Conservation (phyloP, 2,888 invertebrate species). For the Nymphalis c-album region DNA sequence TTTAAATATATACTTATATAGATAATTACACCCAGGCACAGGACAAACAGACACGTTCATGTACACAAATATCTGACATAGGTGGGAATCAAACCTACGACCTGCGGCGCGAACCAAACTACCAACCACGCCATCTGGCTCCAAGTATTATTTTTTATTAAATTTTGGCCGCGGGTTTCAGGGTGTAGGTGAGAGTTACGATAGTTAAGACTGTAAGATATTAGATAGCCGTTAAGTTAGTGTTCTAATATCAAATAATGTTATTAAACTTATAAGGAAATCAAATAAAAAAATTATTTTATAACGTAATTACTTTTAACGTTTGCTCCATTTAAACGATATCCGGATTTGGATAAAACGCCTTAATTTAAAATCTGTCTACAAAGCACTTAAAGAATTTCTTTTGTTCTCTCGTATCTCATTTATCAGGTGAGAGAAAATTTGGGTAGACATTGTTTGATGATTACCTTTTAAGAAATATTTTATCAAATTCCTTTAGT, state of each 20-base stretch:
- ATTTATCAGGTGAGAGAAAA: slow-evolving; percentile 10
- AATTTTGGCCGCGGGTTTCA: too few relatives aligned
- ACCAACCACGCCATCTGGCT: too few relatives aligned
- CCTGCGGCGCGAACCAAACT: too few relatives aligned
- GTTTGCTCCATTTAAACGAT: slow-evolving; percentile 27
- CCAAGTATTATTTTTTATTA: too few relatives aligned
- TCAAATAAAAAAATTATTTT: slow-evolving; percentile 17
- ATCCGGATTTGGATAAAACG: slow-evolving; percentile 35
- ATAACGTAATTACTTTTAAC: slow-evolving; percentile 19
- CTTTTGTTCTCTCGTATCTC: slow-evolving; percentile 34
- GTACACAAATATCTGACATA: too few relatives aligned
- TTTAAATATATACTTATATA: too few relatives aligned
- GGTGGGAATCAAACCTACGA: too few relatives aligned
- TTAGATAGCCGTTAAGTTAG: too few relatives aligned
- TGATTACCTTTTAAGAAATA: slow-evolving; percentile 1
- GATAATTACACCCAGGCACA: too few relatives aligned
- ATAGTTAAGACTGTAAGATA: too few relatives aligned
- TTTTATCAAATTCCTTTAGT: slow-evolving; percentile 2
- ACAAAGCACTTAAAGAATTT: slow-evolving; percentile 37
- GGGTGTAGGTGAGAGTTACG: too few relatives aligned
- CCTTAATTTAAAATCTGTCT: slow-evolving; percentile 37
- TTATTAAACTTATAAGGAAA: background rate
- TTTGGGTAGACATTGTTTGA: slow-evolving; percentile 3
- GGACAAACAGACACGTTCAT: too few relatives aligned
- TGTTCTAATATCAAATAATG: background rate